Evolutionary conservation across 2,113 vertebrate genomes (phyloP), one percentile per base, ranked within the genome.

Genomic region (Sphyrna mokarran): DNA sequence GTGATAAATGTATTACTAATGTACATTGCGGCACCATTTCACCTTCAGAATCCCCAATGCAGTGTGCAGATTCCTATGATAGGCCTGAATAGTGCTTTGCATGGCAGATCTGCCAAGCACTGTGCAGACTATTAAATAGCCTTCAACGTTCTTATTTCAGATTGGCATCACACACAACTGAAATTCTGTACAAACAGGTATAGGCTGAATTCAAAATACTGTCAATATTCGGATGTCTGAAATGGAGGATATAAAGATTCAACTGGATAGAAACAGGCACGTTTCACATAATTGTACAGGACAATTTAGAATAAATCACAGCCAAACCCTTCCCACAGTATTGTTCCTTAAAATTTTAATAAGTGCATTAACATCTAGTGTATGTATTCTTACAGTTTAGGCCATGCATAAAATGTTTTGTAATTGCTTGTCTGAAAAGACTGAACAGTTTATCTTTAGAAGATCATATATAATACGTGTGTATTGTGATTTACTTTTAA

Each of bases 321-420:
- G 86, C 22, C 22, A 89, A 89, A 29, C 1, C 10, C 20, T 23
- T 40, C 61, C 63, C 18, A 5, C n/a, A 94, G 33, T 40, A 20
- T 68, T 66, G 61, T 48, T 20, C 90, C 23, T 94, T 94, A 94
- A 94, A 94, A 68, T 68, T 66, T 63, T 94, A 10, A 68, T 94
- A 22, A 37, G 68, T 37, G 22, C 63, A 94, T 68, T 10, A 29
- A 4, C 23, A 89, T 23, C 48, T 89, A 54, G 48, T 54, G 2
- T 20, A 40, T 63, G 37, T 68, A 20, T 68, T 94, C 40, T 94
- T 94, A 94, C 5, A 94, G 40, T 66, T n/a, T 37, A 68, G n/a
- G 63, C 54, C 2, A 40, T 54, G 43, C 9, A 87, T 89, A 37
- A 54, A 90, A 90, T 90, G 48, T 58, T 29, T 14, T 40, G 37